phyloP scores from a whole-genome alignment of 2,888 invertebrate species.

The Metallyticus violacea region DNA sequence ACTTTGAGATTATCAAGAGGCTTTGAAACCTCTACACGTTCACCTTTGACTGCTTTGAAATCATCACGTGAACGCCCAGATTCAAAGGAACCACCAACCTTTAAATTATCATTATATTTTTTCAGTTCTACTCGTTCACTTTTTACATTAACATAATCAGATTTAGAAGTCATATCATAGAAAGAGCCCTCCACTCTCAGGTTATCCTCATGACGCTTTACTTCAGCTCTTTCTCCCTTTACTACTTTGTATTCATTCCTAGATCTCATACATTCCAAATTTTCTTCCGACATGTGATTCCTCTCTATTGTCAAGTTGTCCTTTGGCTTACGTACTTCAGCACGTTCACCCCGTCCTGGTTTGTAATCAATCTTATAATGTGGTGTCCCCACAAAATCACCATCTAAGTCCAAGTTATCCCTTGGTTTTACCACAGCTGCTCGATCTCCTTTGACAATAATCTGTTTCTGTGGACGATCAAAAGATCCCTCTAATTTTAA shows the following conservation, averaged over 20 bases:
- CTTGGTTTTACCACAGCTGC: constrained; percentile 34
- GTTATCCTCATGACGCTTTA: constrained; percentile 47
- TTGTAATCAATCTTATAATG: constrained; percentile 45
- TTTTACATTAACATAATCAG: constrained; percentile 49
- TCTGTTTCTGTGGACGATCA: constrained; percentile 36
- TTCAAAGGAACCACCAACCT: constrained; percentile 46
- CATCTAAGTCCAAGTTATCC: constrained; percentile 39
- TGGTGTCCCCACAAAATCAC: constrained; percentile 36
- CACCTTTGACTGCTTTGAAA: constrained; percentile 31
- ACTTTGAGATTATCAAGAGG: constrained; percentile 51
- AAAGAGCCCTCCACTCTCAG: constrained; percentile 56
- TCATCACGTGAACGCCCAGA: constrained; percentile 40
- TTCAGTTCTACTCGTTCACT: constrained; percentile 65
- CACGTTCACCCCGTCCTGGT: constrained; percentile 41
- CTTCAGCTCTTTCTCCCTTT: constrained; percentile 57
- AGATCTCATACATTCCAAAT: background rate
- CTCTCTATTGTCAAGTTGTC: constrained; percentile 37
- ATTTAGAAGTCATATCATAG: constrained; percentile 51
- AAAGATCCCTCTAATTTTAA: constrained; percentile 41
- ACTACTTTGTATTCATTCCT: constrained; percentile 57
- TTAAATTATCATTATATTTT: constrained; percentile 57
- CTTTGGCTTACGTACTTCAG: constrained; percentile 40
- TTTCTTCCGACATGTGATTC: constrained; percentile 35
- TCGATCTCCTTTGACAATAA: constrained; percentile 45
- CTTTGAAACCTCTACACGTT: constrained; percentile 36